Evolutionary conservation across 2,888 invertebrate species (phyloP).

Genomic region (Pseudolycoriella hygida): DNA sequence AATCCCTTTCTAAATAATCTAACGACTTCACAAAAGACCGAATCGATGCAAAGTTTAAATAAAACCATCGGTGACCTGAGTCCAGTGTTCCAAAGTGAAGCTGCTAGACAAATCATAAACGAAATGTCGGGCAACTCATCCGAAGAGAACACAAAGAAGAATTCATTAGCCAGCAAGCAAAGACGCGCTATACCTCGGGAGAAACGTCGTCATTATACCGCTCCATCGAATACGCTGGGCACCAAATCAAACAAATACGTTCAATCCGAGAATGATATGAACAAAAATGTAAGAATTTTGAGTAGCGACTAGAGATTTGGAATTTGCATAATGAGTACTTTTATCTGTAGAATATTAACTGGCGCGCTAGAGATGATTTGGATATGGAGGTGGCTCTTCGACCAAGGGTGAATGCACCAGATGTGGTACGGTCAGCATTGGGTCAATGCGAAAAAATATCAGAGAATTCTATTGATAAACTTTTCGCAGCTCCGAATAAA

Average conservation of each 20-base stretch:
- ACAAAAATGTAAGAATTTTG: constrained; percentile 23
- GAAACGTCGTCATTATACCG: constrained; percentile 73
- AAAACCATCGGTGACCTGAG: constrained; percentile 39
- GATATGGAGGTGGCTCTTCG: constrained; percentile 75
- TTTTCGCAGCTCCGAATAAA: constrained; percentile 75
- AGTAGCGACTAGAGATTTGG: no score
- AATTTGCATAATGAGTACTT: not conserved
- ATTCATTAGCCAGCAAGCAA: constrained; percentile 37
- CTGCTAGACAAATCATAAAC: constrained; percentile 69
- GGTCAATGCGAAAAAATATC: constrained; percentile 32
- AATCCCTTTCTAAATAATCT: constrained; percentile 9
- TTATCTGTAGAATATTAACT: constrained; percentile 28
- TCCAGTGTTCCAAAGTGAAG: constrained; percentile 72
- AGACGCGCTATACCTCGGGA: constrained; percentile 60
- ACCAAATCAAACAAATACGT: constrained; percentile 41
- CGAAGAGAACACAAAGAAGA: constrained; percentile 30
- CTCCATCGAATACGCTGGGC: constrained; percentile 50
- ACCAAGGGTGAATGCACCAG: constrained; percentile 59
- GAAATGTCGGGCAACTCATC: constrained; percentile 42
- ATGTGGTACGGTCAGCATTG: constrained; percentile 71
- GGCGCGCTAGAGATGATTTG: constrained; percentile 62
- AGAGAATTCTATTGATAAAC: constrained; percentile 66
- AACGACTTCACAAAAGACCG: constrained; percentile 18
- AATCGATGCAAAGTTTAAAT: constrained; percentile 26
- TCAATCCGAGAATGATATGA: constrained; percentile 31